phyloP scores from a whole-genome alignment of 2,797 vertebrate species.

The Danio tinwini region DNA sequence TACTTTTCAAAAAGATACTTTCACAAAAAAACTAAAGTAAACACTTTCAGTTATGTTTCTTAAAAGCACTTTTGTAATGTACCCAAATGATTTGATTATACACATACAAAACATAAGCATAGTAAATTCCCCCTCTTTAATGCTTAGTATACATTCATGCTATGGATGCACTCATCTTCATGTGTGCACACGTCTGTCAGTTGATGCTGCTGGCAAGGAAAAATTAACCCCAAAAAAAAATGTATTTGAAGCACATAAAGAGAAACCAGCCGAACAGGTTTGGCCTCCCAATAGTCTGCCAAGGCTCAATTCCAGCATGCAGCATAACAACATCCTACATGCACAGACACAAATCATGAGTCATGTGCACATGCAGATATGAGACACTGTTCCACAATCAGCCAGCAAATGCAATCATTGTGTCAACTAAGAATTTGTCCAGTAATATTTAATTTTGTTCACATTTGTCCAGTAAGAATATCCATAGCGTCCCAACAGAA shows the following conservation, averaged over 20 bases:
- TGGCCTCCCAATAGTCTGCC: constrained; percentile 7
- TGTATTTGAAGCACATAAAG: constrained; percentile 11
- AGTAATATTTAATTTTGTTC: no score
- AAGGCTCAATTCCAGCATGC: constrained; percentile 18
- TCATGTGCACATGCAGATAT: neutral
- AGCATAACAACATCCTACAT: constrained; percentile 38
- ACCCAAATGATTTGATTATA: no score
- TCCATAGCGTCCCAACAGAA: neutral
- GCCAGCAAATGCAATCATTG: neutral
- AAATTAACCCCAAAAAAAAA: neutral
- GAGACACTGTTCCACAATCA: constrained; percentile 11
- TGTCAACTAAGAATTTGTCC: neutral
- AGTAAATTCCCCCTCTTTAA: no score
- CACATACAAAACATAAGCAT: no score
- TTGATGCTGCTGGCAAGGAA: constrained; percentile 1
- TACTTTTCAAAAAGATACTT: no score
- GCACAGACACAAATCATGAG: constrained; percentile 23
- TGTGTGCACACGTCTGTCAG: constrained; percentile 27
- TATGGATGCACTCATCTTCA: neutral
- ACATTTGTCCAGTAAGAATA: neutral
- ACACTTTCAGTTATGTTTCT: no score
- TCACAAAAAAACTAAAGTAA: no score
- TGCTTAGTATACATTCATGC: neutral
- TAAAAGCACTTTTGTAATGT: no score
- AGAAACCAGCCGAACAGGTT: constrained; percentile 45